Percentiles rank a stretch among this genome's conserved stretches.
Evolutionary conservation across 2,113 vertebrate species (phyloP).

Genomic region (Cyprinus carpio): DNA sequence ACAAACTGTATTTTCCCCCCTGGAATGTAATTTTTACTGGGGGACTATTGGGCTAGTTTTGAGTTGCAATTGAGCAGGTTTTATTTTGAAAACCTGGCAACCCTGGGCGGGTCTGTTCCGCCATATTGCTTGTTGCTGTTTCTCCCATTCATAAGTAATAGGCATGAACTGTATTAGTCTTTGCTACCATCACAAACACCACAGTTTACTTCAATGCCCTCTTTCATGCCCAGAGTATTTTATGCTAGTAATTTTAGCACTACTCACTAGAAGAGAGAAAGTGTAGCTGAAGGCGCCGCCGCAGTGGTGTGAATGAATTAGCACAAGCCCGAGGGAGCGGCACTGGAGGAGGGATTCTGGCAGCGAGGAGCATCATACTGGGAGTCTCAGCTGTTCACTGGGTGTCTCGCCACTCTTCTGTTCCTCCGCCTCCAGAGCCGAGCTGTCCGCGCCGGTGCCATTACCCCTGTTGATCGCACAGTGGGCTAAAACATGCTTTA

Average conservation of each 20-base stretch:
- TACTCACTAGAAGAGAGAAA: neutral
- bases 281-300: neutral
- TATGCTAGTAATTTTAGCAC: neutral
- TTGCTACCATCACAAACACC: no score
- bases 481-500: neutral
- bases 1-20: no score
- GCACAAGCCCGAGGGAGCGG: neutral
- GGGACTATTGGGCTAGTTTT: no score
- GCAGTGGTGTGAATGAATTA: conserved; percentile 27
- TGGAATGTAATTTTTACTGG: no score
- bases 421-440: conserved; percentile 13
- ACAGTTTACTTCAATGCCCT: neutral
- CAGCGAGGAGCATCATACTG: conserved; percentile 6
- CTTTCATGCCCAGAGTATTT: neutral
- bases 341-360: conserved; percentile 17
- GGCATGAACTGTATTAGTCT: neutral
- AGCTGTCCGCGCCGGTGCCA: conserved; percentile 4
- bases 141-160: no score
- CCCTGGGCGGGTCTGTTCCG: no score
- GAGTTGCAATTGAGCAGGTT: no score
- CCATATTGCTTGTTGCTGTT: neutral
- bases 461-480: neutral
- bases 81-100: no score
- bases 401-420: conserved; percentile 10
- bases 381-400: conserved; percentile 38